Evolutionary conservation across 2,888 invertebrate genomes (phyloP).

Genomic region (Agrilus biguttatus): DNA sequence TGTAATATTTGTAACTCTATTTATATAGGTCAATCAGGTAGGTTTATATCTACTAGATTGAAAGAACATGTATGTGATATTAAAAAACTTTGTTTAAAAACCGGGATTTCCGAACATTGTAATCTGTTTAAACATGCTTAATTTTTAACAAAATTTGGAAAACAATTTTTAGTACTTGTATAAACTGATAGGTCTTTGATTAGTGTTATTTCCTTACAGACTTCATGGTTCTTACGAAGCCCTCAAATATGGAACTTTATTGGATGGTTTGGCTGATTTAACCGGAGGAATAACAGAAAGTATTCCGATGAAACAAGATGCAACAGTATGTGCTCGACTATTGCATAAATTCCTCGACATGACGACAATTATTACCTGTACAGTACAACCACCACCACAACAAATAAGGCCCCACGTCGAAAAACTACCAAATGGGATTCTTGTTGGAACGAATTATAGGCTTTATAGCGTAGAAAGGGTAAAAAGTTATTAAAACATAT

Average conservation of each 20-base stretch:
- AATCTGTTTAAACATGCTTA: no score
- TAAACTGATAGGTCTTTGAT: no score
- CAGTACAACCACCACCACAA: constrained; percentile 41
- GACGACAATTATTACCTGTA: constrained; percentile 73
- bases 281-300: constrained; percentile 83
- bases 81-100: no score
- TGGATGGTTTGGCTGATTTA: constrained; percentile 77
- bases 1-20: no score
- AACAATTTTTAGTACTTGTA: no score
- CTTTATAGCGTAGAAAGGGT: constrained; percentile 60
- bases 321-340: constrained; percentile 49
- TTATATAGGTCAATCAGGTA: no score
- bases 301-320: constrained; percentile 55
- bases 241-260: constrained; percentile 75
- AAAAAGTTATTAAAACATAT: constrained; percentile 15
- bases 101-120: no score
- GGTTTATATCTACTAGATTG: no score
- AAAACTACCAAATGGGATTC: constrained; percentile 50
- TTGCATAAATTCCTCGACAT: constrained; percentile 59
- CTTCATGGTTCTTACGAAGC: constrained; percentile 89
- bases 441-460: constrained; percentile 68
- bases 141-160: no score
- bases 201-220: constrained; percentile 32
- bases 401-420: constrained; percentile 32
- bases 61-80: no score